These are phyloP conservation scores for Horisme vitalbata DNA, from an alignment of 2,888 invertebrate genomes.

Conservation along the genomic window DNA sequence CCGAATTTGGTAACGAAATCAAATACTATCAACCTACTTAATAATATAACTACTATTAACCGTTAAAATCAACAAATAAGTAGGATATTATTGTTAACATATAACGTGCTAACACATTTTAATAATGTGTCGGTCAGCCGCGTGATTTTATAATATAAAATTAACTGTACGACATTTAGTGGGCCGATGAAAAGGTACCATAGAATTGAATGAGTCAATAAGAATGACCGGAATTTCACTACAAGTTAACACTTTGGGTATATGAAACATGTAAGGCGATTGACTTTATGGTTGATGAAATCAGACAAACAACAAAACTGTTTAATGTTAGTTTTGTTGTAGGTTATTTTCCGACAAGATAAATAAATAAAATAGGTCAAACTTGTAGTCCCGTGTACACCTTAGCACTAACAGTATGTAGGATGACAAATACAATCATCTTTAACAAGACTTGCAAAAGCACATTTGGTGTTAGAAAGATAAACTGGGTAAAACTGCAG, in stretches of 20 bases:
- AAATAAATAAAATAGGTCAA: no score
- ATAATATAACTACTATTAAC: constrained; percentile 65
- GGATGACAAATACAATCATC: no score
- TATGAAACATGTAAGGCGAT: constrained; percentile 25
- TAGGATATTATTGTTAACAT: constrained; percentile 74
- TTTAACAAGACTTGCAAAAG: no score
- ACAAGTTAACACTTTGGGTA: constrained; percentile 45
- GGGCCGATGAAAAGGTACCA: constrained; percentile 56
- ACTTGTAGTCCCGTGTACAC: no score
- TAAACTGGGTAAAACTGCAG: background rate
- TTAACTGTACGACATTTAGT: constrained; percentile 72
- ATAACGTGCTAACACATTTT: constrained; percentile 62
- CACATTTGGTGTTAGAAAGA: background rate
- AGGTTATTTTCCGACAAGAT: background rate
- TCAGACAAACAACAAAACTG: constrained; percentile 4
- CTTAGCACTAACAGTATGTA: no score
- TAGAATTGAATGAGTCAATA: constrained; percentile 58
- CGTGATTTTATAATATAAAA: constrained; percentile 79
- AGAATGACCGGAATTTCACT: constrained; percentile 63
- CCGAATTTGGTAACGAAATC: constrained; percentile 41
- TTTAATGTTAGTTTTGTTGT: constrained; percentile 6
- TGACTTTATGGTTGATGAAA: constrained; percentile 12
- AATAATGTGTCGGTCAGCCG: constrained; percentile 47
- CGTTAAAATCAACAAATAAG: constrained; percentile 59
- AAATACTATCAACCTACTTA: constrained; percentile 59